Evolutionary conservation across 1,140 invertebrate species (phyloP), one percentile per base, ranked within the genome.

Genomic region (Drosophila tani): DNA sequence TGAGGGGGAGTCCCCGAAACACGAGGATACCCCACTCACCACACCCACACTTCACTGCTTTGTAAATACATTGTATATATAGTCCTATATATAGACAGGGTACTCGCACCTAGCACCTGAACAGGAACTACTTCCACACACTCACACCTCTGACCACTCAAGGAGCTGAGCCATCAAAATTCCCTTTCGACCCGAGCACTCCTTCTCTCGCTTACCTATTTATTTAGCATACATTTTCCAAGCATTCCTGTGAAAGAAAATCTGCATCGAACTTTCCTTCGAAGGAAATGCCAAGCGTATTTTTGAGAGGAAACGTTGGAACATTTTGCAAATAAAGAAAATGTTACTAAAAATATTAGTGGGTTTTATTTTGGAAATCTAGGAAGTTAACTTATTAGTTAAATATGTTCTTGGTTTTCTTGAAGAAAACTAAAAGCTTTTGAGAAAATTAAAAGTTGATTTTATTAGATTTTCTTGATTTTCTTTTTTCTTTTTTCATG

Each of bases 21-120:
- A 46, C 5, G 12, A 47, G 19, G 35, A 40, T 2, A 27, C 11
- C 6, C 38, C 14, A 17, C 27, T 32, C 24, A 38, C 46, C 12
- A 27, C 12, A 27, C 65, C 62, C 9, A 38, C 45, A 17, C 45
- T n/a, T 9, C 53, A 58, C 49, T 74, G 65, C 60, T 67, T 40
- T 87, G 85, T 81, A 88, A 68, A 84, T 84, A 83, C 49, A 56
- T 56, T 62, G 79, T 81, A 71, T 69, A 71, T 56, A 53, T 62
- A 51, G 35, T 49, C 50, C 53, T 56, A 65, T 76, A 77, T 73
- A 84, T 84, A 88, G 82, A 90, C 84, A 90, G 84, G 84, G 84
- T 79, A 85, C 81, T 84, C 78, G 77, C 85, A 90, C 78, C 63
- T 74, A 74, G 70, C 70, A 74, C 70, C 69, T 60, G 68, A 74